Conservation (phyloP, 2,888 invertebrate species). For the Xestia ashworthii region DNA sequence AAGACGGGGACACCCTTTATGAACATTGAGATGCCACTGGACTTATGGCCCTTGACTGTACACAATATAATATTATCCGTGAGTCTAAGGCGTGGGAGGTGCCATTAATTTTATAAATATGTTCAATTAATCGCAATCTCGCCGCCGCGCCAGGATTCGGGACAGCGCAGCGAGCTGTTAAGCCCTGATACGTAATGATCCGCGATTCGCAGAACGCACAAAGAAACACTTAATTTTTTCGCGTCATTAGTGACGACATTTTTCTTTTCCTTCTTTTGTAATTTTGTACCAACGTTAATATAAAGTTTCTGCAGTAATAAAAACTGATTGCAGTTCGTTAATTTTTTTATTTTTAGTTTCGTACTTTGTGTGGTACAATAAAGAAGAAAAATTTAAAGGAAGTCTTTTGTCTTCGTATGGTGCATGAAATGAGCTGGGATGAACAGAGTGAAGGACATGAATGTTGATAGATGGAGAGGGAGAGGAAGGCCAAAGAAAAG, state of each 20-base stretch:
- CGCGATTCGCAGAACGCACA: conserved; percentile 36
- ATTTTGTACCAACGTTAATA: conserved; percentile 23
- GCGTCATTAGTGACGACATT: conserved; percentile 49
- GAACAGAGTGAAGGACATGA: too few relatives aligned
- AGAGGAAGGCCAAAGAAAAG: too few relatives aligned
- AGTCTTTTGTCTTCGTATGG: too few relatives aligned
- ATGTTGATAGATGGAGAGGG: too few relatives aligned
- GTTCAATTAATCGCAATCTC: conserved; percentile 50
- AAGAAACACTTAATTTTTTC: conserved; percentile 55
- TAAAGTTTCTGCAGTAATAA: conserved; percentile 27
- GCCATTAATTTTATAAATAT: conserved; percentile 59
- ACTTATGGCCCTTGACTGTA: not conserved
- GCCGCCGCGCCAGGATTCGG: conserved; percentile 1
- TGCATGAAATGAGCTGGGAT: too few relatives aligned
- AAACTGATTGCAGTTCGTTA: conserved; percentile 25
- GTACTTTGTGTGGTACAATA: too few relatives aligned
- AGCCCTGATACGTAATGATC: conserved; percentile 56
- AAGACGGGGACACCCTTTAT: too few relatives aligned
- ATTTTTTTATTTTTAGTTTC: not conserved
- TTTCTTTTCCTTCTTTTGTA: conserved; percentile 32
- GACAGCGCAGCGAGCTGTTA: conserved; percentile 42
- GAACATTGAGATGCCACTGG: not conserved
- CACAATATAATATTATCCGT: conserved; percentile 5
- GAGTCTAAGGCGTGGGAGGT: conserved; percentile 18
- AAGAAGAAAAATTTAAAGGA: too few relatives aligned